Base-by-base conservation (phyloP, 1,140 invertebrate genomes). In the Drusus annulatus region DNA sequence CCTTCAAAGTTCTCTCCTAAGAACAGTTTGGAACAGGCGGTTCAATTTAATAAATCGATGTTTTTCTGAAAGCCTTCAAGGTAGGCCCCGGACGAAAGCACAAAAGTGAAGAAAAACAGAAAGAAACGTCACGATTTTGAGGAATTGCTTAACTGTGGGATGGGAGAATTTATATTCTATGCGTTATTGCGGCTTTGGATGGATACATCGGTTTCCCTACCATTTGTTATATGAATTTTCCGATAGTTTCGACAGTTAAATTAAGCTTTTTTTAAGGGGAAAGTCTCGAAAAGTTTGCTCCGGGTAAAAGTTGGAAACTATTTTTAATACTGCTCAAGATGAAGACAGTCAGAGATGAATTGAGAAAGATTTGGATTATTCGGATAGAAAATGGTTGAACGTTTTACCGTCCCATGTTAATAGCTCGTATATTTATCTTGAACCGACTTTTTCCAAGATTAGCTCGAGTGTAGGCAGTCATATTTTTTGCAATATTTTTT, bases 171-270 rank as follows among this genome's bases (percentile, higher is more conserved):
- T 77, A 77, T 65, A 45, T 25, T 45, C 60, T 52, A 31, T 62
- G n/a, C 54, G 54, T 62, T 76, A 60, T 76, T 76, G 74, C 5
- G 52, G 28, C 28, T 28, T 31, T 16, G 13, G 3, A 25, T 45
- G 62, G 21, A 65, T 65, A 31, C 23, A 65, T 65, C 62, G 25
- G 21, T 31, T 65, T 63, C 60, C 16, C 36, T 50, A 58, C 74
- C 74, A 76, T 76, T 65, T 62, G 77, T 71, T 79, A 71, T 78
- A 78, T 79, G 52, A 78, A 78, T 60, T 71, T 71, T 52, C 77
- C 77, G 50, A 79, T 79, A 79, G 65, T 79, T 79, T 79, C 77
- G 77, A 79, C 77, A 79, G 77, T 79, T 79, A 79, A 79, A 79
- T 79, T 79, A 79, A 68, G 77, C 68, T 73, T 28, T 79, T 79